Evolutionary conservation across 2,113 vertebrate genomes (phyloP).

Genomic region (Vulpes lagopus): DNA sequence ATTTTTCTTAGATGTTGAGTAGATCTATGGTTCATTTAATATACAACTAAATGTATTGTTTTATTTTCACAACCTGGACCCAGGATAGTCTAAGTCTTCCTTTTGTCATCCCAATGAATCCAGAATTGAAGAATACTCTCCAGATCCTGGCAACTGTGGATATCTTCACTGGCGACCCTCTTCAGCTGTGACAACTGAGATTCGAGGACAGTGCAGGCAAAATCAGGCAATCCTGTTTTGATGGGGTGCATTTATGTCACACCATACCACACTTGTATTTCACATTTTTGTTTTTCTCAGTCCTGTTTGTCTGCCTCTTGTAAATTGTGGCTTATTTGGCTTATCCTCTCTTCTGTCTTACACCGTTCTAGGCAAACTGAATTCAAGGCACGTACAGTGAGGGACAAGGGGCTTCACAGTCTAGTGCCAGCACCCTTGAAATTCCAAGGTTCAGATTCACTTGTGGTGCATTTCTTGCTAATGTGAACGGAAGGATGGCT

Average conservation of each 20-base stretch:
- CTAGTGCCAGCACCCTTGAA: neutral
- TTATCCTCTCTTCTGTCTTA: neutral
- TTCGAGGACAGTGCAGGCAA: neutral
- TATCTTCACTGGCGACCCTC: neutral
- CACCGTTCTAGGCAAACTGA: neutral
- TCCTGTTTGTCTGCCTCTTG: neutral
- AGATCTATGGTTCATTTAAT: neutral
- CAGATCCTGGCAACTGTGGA: neutral
- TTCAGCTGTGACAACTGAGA: neutral
- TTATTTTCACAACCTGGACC: neutral
- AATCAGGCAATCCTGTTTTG: neutral
- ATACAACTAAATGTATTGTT: conserved; percentile 16
- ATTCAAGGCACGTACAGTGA: neutral
- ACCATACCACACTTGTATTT: neutral
- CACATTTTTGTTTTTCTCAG: conserved; percentile 34
- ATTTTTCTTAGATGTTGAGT: neutral
- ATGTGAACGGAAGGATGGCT: neutral
- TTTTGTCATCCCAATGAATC: neutral
- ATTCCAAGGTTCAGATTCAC: conserved; percentile 13
- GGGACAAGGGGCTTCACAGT: neutral
- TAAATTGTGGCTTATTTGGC: neutral
- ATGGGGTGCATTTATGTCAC: neutral
- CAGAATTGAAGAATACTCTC: neutral
- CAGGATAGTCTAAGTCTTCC: neutral
- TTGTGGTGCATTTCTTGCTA: neutral